Conservation (phyloP, 1,140 invertebrate species). For the Drosophila dunni region DNA sequence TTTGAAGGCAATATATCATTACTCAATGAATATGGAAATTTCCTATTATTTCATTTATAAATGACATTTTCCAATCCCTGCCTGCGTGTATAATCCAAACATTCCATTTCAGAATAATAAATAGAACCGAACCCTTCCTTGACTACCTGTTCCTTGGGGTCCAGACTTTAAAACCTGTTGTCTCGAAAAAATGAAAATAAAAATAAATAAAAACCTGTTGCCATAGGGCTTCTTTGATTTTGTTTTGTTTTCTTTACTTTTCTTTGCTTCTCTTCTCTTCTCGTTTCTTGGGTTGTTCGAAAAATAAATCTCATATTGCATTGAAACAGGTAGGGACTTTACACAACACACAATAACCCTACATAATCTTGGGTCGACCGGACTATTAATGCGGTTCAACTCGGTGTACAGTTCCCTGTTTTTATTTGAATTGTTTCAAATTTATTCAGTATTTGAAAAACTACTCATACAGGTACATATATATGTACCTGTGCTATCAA, state of each 20-base stretch:
- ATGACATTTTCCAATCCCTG: conserved; percentile 8
- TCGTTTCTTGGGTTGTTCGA: conserved; percentile 52
- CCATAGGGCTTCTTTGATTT: conserved; percentile 45
- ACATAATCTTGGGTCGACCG: conserved; percentile 29
- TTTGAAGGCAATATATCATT: not conserved
- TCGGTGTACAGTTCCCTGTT: conserved; percentile 1
- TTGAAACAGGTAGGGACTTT: conserved; percentile 66
- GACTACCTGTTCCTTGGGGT: conserved; percentile 59
- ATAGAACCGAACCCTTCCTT: conserved; percentile 52
- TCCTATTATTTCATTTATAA: conserved; percentile 1
- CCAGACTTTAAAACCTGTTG: conserved; percentile 71
- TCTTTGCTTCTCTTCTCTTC: conserved; percentile 44
- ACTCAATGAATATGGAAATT: not conserved
- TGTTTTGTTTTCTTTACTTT: conserved; percentile 63
- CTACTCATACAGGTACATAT: too few species aligned
- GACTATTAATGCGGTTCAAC: conserved; percentile 15
- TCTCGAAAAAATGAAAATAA: not conserved
- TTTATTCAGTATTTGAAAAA: not conserved
- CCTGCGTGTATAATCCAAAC: conserved; percentile 4
- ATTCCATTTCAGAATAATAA: conserved; percentile 61
- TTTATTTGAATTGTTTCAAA: not conserved
- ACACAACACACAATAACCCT: conserved; percentile 53
- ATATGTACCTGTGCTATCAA: not conserved
- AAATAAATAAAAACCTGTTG: conserved; percentile 60
- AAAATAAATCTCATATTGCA: conserved; percentile 76